Conservation (phyloP, 2,888 invertebrate species). For the Toxonevra muliebris region DNA sequence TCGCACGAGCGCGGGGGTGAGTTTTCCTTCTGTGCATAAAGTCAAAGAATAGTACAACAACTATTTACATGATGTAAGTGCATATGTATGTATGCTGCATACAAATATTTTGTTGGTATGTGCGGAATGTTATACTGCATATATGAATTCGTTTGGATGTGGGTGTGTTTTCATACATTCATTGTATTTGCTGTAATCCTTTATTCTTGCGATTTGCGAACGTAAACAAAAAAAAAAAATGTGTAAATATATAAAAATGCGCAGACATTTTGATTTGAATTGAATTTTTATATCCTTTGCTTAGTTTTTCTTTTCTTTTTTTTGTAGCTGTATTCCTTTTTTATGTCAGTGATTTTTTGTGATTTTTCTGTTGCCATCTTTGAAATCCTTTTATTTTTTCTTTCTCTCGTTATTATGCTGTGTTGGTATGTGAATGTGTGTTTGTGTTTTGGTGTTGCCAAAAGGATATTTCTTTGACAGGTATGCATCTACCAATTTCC, state of each 20-base stretch:
- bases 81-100: neutral
- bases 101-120: neutral
- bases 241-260: neutral
- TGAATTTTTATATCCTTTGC: slow-evolving; percentile 31
- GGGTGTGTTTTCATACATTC: slow-evolving; percentile 4
- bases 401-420: neutral
- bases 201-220: slow-evolving; percentile 14
- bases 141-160: neutral
- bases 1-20: neutral
- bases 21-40: neutral
- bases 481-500: slow-evolving; percentile 59
- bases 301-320: slow-evolving; percentile 8
- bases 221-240: neutral
- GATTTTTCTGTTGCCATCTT: slow-evolving; percentile 19
- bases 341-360: neutral
- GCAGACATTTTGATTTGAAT: slow-evolving; percentile 36
- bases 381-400: slow-evolving; percentile 11
- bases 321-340: neutral
- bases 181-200: slow-evolving; percentile 23
- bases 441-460: neutral
- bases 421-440: slow-evolving; percentile 12
- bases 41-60: neutral
- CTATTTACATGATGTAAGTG: neutral
- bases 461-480: slow-evolving; percentile 33
- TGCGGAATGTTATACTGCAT: slow-evolving; percentile 5